Base-by-base conservation (phyloP, 2,797 vertebrate species). In the Prionace glauca region DNA sequence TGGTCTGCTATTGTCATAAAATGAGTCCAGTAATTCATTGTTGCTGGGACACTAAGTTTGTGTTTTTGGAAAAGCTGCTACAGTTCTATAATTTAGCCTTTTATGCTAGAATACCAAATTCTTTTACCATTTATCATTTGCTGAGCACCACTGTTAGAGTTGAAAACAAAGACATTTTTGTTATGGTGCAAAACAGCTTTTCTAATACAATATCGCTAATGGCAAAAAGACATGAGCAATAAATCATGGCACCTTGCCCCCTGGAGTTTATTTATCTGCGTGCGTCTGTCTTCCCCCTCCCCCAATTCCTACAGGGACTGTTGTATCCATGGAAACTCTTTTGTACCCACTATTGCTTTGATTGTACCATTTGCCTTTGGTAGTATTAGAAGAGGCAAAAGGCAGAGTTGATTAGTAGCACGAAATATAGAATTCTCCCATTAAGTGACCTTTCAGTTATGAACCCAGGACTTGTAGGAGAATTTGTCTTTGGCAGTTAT, bases 341-440 rank as follows among this genome's bases (percentile, higher is more conserved):
- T 95, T 95, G 41, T 50, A 32, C 45, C 93, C 69, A n/a, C 26
- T 45, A 9, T 14, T 56, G 71, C 93, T 95, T 74, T 94, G 67
- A 94, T 94, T 95, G 71, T 41, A 77, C 93, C 93, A 95, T 77
- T 95, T 95, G 93, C 77, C 93, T 95, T 95, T 74, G 93, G 71
- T 45, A 77, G 93, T 29, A 95, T 74, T 74, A 95, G 93, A 74
- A 74, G 45, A 72, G 69, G 69, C 69, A 95, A 56, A 94, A 94
- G 71, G 93, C 45, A 18, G 26, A 50, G 88, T 74, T 95, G 71
- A 56, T 1, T 45, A 50, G 71, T 32, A 60, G 77, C 14, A 32
- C 26, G 22, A 95, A 56, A 41, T 95, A 56, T 36, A 29, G 71
- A 74, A 67, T 74, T 74, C 93, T 50, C 32, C 45, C 93, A 56